Evolutionary conservation across 2,888 invertebrate species (phyloP).

Genomic region (Baronia brevicornis): DNA sequence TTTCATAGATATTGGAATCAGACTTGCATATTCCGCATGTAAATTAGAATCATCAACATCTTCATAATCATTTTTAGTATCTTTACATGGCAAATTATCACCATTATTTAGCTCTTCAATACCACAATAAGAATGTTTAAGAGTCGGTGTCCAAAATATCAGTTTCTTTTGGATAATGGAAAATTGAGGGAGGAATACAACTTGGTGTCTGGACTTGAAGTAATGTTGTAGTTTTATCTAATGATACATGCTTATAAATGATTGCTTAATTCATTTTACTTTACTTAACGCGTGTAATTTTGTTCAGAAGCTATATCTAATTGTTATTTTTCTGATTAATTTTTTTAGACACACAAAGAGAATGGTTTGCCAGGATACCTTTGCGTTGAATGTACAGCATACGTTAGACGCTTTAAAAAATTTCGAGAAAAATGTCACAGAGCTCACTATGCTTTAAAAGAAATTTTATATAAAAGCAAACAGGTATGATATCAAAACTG

Average conservation of each 20-base stretch:
- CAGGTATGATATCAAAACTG: slow-evolving; percentile 33
- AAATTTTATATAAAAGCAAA: slow-evolving; percentile 43
- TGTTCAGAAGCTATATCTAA: not conserved
- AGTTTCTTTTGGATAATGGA: too few relatives aligned
- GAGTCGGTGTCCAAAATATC: too few relatives aligned
- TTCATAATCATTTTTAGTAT: slow-evolving; percentile 18
- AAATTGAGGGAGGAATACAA: slow-evolving; percentile 46
- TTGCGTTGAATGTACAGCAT: slow-evolving; percentile 48
- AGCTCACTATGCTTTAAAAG: slow-evolving; percentile 46
- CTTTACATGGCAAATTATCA: slow-evolving; percentile 12
- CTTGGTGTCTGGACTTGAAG: slow-evolving; percentile 52
- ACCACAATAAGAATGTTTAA: too few relatives aligned
- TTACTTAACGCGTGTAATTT: not conserved
- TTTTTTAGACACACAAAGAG: slow-evolving; percentile 40
- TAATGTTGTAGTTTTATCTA: too few relatives aligned
- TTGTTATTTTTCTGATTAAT: not conserved
- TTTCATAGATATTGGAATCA: slow-evolving; percentile 44
- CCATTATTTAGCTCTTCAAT: too few relatives aligned
- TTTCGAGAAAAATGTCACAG: slow-evolving; percentile 60
- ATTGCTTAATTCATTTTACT: slow-evolving; percentile 4
- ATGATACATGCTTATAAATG: too few relatives aligned
- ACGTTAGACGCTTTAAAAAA: slow-evolving; percentile 38
- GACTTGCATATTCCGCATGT: slow-evolving; percentile 54
- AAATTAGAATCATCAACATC: slow-evolving; percentile 42
- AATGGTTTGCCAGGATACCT: slow-evolving; percentile 53